Evolutionary conservation across 37 sponge, comb jelly and placozoan species (phyloP).

Genomic region (Haliclona indistincta): DNA sequence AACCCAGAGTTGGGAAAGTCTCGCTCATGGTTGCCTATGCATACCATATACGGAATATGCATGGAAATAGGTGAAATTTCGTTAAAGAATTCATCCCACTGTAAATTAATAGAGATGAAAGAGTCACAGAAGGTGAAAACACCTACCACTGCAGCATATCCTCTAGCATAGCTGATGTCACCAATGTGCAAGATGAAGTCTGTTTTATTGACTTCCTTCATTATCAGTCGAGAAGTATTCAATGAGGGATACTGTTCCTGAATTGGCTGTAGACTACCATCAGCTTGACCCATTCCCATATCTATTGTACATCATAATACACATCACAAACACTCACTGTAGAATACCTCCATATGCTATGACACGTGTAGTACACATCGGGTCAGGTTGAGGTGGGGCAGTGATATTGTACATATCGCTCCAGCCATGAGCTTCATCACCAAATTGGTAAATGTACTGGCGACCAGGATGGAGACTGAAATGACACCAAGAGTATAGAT

Average conservation of each 20-base stretch:
- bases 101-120: constrained; percentile 6
- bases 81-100: constrained; percentile 84
- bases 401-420: constrained; percentile 46
- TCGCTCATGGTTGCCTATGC: constrained; percentile 79
- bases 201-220: constrained; percentile 24
- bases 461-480: constrained; percentile 47
- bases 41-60: constrained; percentile 65
- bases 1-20: constrained; percentile 63
- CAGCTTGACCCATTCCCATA: constrained; percentile 60
- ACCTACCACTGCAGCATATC: constrained; percentile 50
- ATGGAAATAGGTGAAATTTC: constrained; percentile 45
- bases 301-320: constrained; percentile 9
- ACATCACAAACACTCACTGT: neutral
- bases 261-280: constrained; percentile 31
- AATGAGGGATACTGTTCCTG: constrained; percentile 47
- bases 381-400: constrained; percentile 31
- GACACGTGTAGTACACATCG: constrained; percentile 29
- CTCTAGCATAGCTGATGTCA: constrained; percentile 78
- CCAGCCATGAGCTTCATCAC: constrained; percentile 62
- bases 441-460: constrained; percentile 66
- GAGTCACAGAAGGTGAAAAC: neutral
- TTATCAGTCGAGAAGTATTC: constrained; percentile 48
- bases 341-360: constrained; percentile 63
- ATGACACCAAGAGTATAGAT: neutral
- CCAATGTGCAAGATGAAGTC: constrained; percentile 85